Conservation (phyloP, 2,113 vertebrate genomes). For the Camelus dromedarius region DNA sequence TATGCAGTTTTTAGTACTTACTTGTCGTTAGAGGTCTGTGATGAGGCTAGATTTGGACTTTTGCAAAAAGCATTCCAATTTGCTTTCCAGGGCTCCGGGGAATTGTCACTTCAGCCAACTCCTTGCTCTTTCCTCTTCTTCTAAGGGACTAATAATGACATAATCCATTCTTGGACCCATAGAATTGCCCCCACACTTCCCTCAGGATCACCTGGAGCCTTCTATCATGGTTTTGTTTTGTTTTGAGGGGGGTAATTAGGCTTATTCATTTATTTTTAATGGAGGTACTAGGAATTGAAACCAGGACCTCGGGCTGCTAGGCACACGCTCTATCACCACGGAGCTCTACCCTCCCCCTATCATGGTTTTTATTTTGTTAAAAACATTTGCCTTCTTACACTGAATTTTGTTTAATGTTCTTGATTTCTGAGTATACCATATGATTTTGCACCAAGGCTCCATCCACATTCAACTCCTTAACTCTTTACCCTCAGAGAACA, state of each 20-base stretch:
- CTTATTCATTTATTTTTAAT: no score
- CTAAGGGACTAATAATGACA: not conserved
- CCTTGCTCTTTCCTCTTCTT: not conserved
- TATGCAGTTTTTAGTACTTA: not conserved
- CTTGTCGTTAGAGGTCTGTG: not conserved
- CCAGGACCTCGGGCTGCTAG: no score
- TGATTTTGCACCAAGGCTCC: not conserved
- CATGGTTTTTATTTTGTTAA: not conserved
- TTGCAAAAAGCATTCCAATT: not conserved
- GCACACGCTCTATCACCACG: no score
- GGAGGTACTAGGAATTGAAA: no score
- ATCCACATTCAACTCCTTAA: conserved; percentile 8
- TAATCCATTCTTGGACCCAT: not conserved
- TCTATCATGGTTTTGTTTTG: not conserved
- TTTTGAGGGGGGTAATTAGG: no score
- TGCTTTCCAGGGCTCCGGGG: not conserved
- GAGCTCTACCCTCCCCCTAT: not conserved
- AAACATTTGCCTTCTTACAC: not conserved
- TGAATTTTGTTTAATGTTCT: conserved; percentile 35
- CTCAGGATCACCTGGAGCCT: not conserved
- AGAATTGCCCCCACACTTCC: not conserved
- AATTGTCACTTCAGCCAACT: not conserved
- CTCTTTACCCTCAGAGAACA: conserved; percentile 28
- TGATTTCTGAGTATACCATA: conserved; percentile 23
- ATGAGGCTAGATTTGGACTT: conserved; percentile 42